Evolutionary conservation across 2,888 invertebrate genomes (phyloP), one percentile per base, ranked within the genome.

Genomic region (Myathropa florea): DNA sequence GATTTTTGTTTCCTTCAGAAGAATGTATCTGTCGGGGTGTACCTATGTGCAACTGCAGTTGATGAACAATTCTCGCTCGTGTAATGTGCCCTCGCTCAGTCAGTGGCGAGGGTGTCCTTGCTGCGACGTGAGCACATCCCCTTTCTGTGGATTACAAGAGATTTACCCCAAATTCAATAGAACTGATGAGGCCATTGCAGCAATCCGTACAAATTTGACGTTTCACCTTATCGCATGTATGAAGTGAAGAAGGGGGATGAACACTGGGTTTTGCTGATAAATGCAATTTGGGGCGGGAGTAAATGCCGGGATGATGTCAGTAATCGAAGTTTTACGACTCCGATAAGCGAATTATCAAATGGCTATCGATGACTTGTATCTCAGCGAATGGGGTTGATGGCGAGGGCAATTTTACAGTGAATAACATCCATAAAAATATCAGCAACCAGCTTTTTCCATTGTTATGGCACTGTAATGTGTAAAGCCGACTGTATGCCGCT

Each of bases 241-340:
- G 21, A 7, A 26, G 6, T 23, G 3, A 3, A 3, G 36, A 3
- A 33, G 61, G 70, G 36, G 59, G 33, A 46, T 46, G 46, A 46
- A 46, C 46, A 46, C 18, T 46, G 55, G 65, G 30, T 77, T 81
- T 70, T 77, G 61, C 76, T 72, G 81, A 85, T 85, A 81, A 81
- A 77, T 81, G 85, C 81, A 77, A 61, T 67, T 72, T 76, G 46
- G 85, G 85, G 85, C 81, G 72, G 67, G 81, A 76, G 67, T 79
- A 84, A 84, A 84, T 75, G 70, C 75, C 70, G 70, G 46, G 80
- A 81, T 77, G 72, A 85, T 81, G 85, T 81, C n/a, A 63, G 85
- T 85, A 85, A 85, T 85, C 85, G 85, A 81, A 73, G 85, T 85
- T 85, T 81, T 85, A 85, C 85, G 81, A 85, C 72, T 77, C 12